A percentile compares a stretch with the other conserved stretches of the same genome.
These are phyloP conservation scores for Sebastes oblongus DNA, from an alignment of 2,797 vertebrate species.

Conservation along the genomic window DNA sequence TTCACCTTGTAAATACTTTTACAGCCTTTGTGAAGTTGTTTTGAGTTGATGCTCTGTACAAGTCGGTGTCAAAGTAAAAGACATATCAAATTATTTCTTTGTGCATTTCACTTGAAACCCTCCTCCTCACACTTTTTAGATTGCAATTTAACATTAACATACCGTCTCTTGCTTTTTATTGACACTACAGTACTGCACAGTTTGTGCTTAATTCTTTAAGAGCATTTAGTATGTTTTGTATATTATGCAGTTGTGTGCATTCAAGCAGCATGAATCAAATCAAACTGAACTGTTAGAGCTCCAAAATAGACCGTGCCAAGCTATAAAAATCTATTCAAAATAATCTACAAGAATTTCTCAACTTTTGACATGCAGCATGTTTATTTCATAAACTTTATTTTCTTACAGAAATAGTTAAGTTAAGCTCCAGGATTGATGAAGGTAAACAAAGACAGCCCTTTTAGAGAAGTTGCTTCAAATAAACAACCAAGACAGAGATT, in stretches of 20 bases:
- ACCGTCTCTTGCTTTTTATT: not conserved
- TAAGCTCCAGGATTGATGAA: constrained; percentile 22
- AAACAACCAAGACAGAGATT: constrained; percentile 9
- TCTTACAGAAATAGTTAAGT: constrained; percentile 60
- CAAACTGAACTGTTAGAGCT: not conserved
- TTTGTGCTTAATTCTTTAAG: not conserved
- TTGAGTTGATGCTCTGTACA: constrained; percentile 88
- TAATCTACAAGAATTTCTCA: not conserved
- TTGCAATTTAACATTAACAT: not conserved
- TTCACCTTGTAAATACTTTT: constrained; percentile 95
- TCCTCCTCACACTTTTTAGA: not conserved
- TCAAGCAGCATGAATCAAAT: not conserved
- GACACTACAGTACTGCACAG: not conserved
- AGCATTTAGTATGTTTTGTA: not conserved
- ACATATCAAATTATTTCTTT: constrained; percentile 52
- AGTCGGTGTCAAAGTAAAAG: constrained; percentile 86
- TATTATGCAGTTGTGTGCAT: not conserved
- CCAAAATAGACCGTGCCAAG: too few relatives aligned
- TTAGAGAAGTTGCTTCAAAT: constrained; percentile 4
- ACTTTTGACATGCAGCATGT: constrained; percentile 61
- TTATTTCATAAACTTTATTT: constrained; percentile 60
- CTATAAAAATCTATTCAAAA: not conserved
- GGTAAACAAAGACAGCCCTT: not conserved
- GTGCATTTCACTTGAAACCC: not conserved
- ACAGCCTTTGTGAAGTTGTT: constrained; percentile 91